Conservation (phyloP, 2,113 vertebrate genomes). For the Hyla sarda region DNA sequence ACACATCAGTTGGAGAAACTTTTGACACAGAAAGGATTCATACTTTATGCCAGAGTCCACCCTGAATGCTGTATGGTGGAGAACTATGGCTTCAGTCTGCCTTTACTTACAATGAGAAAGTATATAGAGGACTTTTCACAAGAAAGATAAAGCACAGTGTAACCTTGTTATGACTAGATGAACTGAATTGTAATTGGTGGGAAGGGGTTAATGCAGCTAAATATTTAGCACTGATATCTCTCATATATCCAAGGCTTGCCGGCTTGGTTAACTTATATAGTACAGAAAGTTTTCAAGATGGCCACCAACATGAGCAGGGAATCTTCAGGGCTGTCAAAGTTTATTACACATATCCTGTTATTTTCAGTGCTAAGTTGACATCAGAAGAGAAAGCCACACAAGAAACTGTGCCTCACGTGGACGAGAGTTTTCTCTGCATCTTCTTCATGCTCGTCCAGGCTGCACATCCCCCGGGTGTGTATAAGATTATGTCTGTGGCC, state of each 20-base stretch:
- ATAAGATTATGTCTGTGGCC: slow-evolving; percentile 34
- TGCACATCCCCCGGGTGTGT: slow-evolving; percentile 41
- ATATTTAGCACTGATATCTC: slow-evolving; percentile 26
- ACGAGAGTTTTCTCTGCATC: slow-evolving; percentile 30
- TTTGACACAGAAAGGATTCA: neutral
- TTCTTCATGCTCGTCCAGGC: slow-evolving; percentile 32
- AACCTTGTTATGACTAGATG: neutral
- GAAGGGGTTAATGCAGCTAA: slow-evolving; percentile 13
- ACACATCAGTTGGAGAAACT: neutral
- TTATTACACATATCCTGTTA: slow-evolving; percentile 43
- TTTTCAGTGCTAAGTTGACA: slow-evolving; percentile 44
- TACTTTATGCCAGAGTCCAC: neutral
- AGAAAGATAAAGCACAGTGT: slow-evolving; percentile 44
- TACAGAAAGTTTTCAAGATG: slow-evolving; percentile 32
- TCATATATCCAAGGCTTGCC: slow-evolving; percentile 13
- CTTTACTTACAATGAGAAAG: slow-evolving; percentile 1
- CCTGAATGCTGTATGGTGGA: neutral
- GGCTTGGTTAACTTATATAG: slow-evolving; percentile 30
- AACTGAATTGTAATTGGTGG: neutral
- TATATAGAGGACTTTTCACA: slow-evolving; percentile 20
- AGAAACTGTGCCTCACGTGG: slow-evolving; percentile 19
- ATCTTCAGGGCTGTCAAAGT: slow-evolving; percentile 40
- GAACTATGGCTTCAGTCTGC: slow-evolving; percentile 1
- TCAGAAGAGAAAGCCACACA: slow-evolving; percentile 14
- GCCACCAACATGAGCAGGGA: slow-evolving; percentile 29